Conservation (phyloP, 2,888 invertebrate species). For the Teinopalpus imperialis region DNA sequence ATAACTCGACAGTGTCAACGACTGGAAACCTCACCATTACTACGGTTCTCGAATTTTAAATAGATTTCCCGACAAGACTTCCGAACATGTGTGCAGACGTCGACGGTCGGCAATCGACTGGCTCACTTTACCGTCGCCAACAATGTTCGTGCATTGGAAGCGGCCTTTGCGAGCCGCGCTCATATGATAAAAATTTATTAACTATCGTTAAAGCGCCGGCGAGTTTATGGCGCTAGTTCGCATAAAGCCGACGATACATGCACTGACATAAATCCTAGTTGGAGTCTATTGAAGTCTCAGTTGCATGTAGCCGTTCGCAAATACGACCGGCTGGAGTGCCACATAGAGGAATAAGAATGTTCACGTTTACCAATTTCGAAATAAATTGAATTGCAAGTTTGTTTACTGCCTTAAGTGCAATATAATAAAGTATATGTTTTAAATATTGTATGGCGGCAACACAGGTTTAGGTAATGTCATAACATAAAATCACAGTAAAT, state of each 20-base stretch:
- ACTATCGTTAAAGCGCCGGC: slow-evolving; percentile 67
- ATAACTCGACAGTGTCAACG: slow-evolving; percentile 57
- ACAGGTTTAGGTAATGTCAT: too few species aligned
- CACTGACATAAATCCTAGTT: slow-evolving; percentile 62
- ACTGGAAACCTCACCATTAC: slow-evolving; percentile 47
- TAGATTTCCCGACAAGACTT: background rate
- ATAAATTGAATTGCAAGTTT: slow-evolving; percentile 1
- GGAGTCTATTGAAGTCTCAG: slow-evolving; percentile 83
- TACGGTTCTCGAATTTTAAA: slow-evolving; percentile 14
- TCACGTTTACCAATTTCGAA: slow-evolving; percentile 10
- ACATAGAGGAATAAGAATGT: slow-evolving; percentile 43
- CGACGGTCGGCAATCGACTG: slow-evolving; percentile 38
- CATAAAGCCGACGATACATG: slow-evolving; percentile 61
- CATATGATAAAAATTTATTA: slow-evolving; percentile 75
- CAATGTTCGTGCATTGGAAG: slow-evolving; percentile 38
- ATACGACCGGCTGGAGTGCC: slow-evolving; percentile 30
- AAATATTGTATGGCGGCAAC: too few species aligned
- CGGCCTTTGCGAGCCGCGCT: slow-evolving; percentile 44
- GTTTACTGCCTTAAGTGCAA: too few species aligned
- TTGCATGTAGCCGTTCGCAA: slow-evolving; percentile 51
- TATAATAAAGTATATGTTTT: background rate
- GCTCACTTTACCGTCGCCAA: slow-evolving; percentile 27
- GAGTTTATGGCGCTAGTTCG: slow-evolving; percentile 65
- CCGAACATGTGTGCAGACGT: slow-evolving; percentile 29
- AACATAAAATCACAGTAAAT: too few species aligned